These are phyloP conservation scores for Sebastes goodei DNA, from an alignment of 2,797 vertebrate genomes.

Conservation along the genomic window DNA sequence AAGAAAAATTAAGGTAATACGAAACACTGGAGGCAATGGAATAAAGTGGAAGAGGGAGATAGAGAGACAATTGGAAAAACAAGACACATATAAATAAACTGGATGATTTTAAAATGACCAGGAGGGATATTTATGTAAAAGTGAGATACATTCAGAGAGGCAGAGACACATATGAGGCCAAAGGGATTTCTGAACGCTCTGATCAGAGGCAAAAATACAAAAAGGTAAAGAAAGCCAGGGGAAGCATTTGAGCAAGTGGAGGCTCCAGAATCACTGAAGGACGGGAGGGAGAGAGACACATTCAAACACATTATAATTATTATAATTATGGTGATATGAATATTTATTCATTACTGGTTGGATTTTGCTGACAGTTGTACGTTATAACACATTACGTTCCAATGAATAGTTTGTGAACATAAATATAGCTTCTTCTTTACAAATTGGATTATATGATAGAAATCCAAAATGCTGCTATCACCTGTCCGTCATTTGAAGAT, in stretches of 20 bases:
- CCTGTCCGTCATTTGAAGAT: neutral
- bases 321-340: neutral
- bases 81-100: neutral
- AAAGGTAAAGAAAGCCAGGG: neutral
- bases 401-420: neutral
- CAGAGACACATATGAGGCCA: neutral
- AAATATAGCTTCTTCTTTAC: neutral
- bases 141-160: neutral
- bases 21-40: slow-evolving; percentile 17
- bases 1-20: neutral
- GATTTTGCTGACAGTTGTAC: neutral
- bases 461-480: neutral
- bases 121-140: slow-evolving; percentile 19
- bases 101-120: slow-evolving; percentile 3
- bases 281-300: neutral
- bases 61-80: neutral
- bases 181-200: neutral
- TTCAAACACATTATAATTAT: neutral
- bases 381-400: neutral
- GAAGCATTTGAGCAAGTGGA: neutral
- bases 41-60: neutral
- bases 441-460: neutral
- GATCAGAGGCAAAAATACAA: neutral
- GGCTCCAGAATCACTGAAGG: neutral
- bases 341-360: neutral